phyloP scores from a whole-genome alignment of 2,797 vertebrate species.

The Catamblyrhynchus diadema region DNA sequence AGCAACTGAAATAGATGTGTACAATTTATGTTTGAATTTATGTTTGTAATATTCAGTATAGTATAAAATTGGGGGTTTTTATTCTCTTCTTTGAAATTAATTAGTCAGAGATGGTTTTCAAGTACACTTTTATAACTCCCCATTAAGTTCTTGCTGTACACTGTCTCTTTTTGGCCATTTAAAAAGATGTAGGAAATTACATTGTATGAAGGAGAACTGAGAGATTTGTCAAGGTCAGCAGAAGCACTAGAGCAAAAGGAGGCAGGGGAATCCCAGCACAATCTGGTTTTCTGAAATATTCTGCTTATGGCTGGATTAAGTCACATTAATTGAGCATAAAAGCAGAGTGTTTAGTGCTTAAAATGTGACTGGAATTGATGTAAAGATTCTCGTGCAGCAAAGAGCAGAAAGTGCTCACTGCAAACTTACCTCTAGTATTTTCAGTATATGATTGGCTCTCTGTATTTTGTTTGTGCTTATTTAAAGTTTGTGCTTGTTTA shows the following conservation, averaged over 20 bases:
- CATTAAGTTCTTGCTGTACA: conserved; percentile 9
- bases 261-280: not conserved
- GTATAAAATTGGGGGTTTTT: not conserved
- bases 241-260: conserved; percentile 13
- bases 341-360: not conserved
- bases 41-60: not conserved
- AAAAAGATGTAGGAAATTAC: not conserved
- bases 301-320: conserved; percentile 10
- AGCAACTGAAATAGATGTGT: not conserved
- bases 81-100: conserved; percentile 8
- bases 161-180: conserved; percentile 8
- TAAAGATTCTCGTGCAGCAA: not conserved
- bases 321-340: conserved; percentile 22
- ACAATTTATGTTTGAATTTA: conserved; percentile 31
- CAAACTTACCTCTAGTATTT: not conserved
- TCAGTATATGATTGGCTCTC: not conserved
- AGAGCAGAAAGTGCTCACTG: not conserved
- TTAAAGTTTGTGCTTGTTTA: not conserved
- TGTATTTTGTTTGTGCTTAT: not conserved
- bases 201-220: not conserved
- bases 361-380: not conserved
- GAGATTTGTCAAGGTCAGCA: conserved; percentile 45
- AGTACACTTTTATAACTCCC: conserved; percentile 1
- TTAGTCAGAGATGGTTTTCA: conserved; percentile 18
- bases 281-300: conserved; percentile 24